phyloP scores from a whole-genome alignment of 2,797 vertebrate species.

The Syndactyla subalaris region DNA sequence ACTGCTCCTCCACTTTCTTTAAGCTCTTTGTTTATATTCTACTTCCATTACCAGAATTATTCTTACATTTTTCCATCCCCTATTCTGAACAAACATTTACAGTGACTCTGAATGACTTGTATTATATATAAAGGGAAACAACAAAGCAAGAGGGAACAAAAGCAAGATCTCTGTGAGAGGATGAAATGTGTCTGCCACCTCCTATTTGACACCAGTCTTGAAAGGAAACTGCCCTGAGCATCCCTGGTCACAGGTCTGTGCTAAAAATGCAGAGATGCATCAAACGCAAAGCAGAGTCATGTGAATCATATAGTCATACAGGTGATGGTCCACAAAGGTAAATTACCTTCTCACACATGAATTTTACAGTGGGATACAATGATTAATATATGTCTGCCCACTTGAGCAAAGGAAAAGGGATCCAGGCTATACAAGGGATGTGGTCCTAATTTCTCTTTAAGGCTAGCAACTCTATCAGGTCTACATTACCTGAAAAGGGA shows the following conservation, averaged over 20 bases:
- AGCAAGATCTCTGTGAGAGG: not conserved
- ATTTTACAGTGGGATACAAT: not conserved
- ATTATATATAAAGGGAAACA: slow-evolving; percentile 13
- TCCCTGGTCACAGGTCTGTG: not conserved
- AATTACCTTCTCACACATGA: not conserved
- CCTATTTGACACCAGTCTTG: not conserved
- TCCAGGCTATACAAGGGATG: not conserved
- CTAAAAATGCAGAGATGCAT: not conserved
- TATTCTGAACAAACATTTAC: slow-evolving; percentile 61
- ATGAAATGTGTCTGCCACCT: not conserved
- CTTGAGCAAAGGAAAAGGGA: not conserved
- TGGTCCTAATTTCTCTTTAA: not conserved
- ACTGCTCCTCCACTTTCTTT: slow-evolving; percentile 60
- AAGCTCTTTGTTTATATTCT: slow-evolving; percentile 65
- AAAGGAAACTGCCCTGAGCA: not conserved
- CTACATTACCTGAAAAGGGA: not conserved
- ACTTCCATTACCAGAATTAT: slow-evolving; percentile 65
- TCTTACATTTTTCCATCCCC: slow-evolving; percentile 62
- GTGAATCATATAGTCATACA: not conserved
- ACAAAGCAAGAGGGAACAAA: slow-evolving; percentile 35
- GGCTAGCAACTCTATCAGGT: not conserved
- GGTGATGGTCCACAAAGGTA: not conserved
- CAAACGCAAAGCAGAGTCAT: rapidly evolving
- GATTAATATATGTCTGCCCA: not conserved
- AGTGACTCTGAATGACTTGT: not conserved